Percentiles rank a stretch among this genome's conserved stretches.
Evolutionary conservation across 2,797 vertebrate genomes (phyloP).

Genomic region (Neoniphon sammara): DNA sequence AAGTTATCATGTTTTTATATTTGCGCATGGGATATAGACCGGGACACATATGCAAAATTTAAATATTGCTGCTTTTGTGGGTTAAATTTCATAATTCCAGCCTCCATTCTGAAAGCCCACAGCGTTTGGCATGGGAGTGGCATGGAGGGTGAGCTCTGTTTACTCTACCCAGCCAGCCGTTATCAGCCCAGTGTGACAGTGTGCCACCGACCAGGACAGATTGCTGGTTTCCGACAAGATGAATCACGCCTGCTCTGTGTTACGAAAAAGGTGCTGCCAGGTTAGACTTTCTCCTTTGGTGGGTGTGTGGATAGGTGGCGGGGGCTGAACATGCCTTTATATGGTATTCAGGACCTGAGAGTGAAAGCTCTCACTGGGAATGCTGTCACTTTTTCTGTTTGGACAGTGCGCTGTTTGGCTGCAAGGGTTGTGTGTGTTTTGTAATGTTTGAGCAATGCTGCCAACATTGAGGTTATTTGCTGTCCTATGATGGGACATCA

Average conservation of each 20-base stretch:
- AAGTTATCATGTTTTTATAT: neutral
- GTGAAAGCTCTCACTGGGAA: conserved; percentile 35
- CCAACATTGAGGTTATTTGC: conserved; percentile 4
- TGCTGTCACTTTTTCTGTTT: conserved; percentile 28
- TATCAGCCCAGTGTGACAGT: conserved; percentile 41
- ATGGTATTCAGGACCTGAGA: conserved; percentile 32
- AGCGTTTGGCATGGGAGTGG: neutral
- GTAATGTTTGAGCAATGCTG: conserved; percentile 13
- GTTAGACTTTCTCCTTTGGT: conserved; percentile 23
- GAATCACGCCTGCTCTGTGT: conserved; percentile 29
- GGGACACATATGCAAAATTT: neutral
- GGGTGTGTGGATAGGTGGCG: conserved; percentile 2
- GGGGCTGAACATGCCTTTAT: neutral
- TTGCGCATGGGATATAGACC: no score
- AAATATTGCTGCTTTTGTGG: no score
- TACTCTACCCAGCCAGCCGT: neutral
- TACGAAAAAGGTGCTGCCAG: neutral
- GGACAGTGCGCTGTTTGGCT: conserved; percentile 38
- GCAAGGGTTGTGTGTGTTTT: conserved; percentile 45
- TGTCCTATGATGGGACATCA: conserved; percentile 3
- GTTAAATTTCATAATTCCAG: no score
- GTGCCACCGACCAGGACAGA: neutral
- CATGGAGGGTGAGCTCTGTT: conserved; percentile 15
- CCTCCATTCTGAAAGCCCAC: neutral
- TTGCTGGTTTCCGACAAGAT: conserved; percentile 16